Evolutionary conservation across 2,113 vertebrate genomes (phyloP), one percentile per base, ranked within the genome.

Genomic region (Sterrhoptilus dennistouni): DNA sequence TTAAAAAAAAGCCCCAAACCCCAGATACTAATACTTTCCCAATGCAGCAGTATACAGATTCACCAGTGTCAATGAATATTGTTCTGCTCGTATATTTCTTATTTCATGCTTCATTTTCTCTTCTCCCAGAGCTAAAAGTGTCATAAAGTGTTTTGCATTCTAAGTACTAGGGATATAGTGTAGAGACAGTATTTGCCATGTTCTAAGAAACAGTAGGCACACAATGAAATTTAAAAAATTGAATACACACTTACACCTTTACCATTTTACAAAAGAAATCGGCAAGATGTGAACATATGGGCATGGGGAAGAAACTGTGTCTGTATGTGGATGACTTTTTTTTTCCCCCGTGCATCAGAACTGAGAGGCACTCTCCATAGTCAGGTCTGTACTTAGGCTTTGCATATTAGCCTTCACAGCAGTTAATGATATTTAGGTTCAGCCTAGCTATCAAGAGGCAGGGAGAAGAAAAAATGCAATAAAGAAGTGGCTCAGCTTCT

Each of bases 31-130:
- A 88, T 72, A 65, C 70, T 95, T 95, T 47, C 65, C 57, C 65
- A 61, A 27, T 83, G 87, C 78, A 85, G 77, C 78, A 64, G 53
- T 89, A 44, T 77, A 87, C 81, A 91, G 77, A 92, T 91, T 97
- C 93, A 94, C 95, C 76, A 95, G 83, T 94, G 82, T 95, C 96
- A 95, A 92, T 96, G 96, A 97, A 95, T 96, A 97, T 96, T 97
- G 96, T 97, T 97, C 96, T 98, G 93, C 96, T 90, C 95, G 92
- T 95, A 94, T 96, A 97, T 97, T 97, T 97, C 97, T 97, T 97
- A 97, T 97, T 97, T 97, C 97, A 97, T 98, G 97, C 96, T 97
- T 97, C 97, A 96, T 97, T 97, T 96, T 96, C 92, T 94, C 63
- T 97, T 97, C 89, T 97, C 79, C 93, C 93, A 91, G 72, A 97